Evolutionary conservation across 2,113 vertebrate species (phyloP).

Genomic region (Dipodomys merriami): DNA sequence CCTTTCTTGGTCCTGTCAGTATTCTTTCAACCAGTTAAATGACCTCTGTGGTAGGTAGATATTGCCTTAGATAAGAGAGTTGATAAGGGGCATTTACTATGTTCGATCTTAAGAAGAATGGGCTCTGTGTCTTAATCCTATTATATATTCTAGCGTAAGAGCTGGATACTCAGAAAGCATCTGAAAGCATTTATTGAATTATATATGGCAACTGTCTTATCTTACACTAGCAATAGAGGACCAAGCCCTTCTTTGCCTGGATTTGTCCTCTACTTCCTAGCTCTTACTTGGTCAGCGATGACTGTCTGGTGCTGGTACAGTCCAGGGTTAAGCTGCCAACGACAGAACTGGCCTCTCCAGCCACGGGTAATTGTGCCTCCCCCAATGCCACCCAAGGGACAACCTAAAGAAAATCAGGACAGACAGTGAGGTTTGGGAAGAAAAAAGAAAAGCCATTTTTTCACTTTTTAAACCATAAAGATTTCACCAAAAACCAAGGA

Average conservation of each 20-base stretch:
- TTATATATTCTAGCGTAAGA: background rate
- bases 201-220: background rate
- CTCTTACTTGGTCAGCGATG: constrained; percentile 91
- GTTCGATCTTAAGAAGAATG: constrained; percentile 5
- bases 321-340: constrained; percentile 97
- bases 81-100: constrained; percentile 3
- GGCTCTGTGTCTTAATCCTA: constrained; percentile 1
- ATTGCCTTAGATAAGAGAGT: background rate
- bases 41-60: background rate
- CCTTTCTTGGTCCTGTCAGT: constrained; percentile 2
- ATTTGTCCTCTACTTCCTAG: background rate
- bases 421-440: background rate
- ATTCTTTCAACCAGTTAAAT: constrained; percentile 46
- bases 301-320: constrained; percentile 95
- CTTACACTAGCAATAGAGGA: background rate
- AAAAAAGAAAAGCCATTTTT: background rate
- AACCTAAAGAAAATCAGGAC: constrained; percentile 87
- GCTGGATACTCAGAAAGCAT: background rate
- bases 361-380: constrained; percentile 97
- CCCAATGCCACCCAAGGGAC: constrained; percentile 95
- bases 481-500: constrained; percentile 10
- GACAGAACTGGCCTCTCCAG: constrained; percentile 97
- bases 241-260: background rate
- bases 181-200: background rate
- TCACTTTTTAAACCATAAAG: constrained; percentile 18